Evolutionary conservation across 2,113 vertebrate genomes (phyloP).

Genomic region (Hystrix brachyura): DNA sequence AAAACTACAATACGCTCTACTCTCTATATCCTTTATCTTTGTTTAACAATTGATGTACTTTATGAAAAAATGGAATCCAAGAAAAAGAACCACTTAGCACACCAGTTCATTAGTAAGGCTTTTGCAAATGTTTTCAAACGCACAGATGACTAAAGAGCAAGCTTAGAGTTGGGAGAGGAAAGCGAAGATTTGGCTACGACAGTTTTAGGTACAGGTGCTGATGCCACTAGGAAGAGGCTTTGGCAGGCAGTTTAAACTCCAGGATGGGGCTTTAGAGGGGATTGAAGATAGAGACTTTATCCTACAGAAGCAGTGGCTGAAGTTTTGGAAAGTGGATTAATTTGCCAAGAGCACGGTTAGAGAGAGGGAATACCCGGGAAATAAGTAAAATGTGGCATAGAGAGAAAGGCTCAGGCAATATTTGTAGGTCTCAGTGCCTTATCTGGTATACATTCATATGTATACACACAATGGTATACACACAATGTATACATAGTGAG

Average conservation of each 20-base stretch:
- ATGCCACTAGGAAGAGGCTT: not conserved
- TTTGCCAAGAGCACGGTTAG: not conserved
- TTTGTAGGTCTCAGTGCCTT: not conserved
- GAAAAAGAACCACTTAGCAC: not conserved
- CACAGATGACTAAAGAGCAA: not conserved
- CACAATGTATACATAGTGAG: not conserved
- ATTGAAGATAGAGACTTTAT: not conserved
- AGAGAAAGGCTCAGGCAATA: not conserved
- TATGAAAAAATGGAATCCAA: not conserved
- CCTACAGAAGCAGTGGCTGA: not conserved
- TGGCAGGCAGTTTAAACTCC: not conserved
- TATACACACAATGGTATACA: not conserved
- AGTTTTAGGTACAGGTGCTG: not conserved
- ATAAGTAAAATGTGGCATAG: not conserved
- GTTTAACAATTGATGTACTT: slow-evolving; percentile 6
- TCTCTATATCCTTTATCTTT: not conserved
- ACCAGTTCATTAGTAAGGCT: not conserved
- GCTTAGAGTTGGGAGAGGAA: not conserved
- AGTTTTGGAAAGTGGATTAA: slow-evolving; percentile 1
- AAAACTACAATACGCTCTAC: not conserved
- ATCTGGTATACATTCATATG: not conserved
- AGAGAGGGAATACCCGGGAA: not conserved
- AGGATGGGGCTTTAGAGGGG: rapidly evolving
- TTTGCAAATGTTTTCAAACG: not conserved
- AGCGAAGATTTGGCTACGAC: not conserved